Percentiles rank a stretch among this genome's conserved stretches.
Evolutionary conservation across 2,113 vertebrate genomes (phyloP).

Genomic region (Callaeas wilsoni): DNA sequence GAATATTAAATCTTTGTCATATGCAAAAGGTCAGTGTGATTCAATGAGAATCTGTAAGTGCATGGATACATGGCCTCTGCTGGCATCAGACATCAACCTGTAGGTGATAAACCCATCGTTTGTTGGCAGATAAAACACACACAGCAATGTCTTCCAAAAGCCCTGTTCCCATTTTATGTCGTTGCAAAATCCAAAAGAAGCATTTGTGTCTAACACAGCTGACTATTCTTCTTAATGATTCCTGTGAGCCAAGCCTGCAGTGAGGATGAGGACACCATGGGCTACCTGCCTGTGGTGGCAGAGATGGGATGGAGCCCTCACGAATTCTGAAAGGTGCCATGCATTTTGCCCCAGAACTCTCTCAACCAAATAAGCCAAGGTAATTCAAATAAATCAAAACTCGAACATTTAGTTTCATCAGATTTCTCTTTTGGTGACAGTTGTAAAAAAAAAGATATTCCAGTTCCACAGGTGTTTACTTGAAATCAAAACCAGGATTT

Average conservation of each 20-base stretch:
- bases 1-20: not conserved
- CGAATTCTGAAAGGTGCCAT: not conserved
- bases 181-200: not conserved
- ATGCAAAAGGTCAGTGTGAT: not conserved
- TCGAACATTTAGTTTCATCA: not conserved
- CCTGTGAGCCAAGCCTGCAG: not conserved
- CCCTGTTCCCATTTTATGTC: not conserved
- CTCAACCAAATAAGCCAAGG: not conserved
- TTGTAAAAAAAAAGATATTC: not conserved
- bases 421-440: not conserved
- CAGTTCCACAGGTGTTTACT: not conserved
- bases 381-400: not conserved
- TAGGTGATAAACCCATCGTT: not conserved
- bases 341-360: not conserved
- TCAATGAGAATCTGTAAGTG: not conserved
- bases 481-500: not conserved
- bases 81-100: not conserved
- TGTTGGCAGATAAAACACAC: not conserved
- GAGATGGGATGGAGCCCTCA: not conserved
- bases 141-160: not conserved
- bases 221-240: not conserved
- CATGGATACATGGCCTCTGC: not conserved
- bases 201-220: not conserved
- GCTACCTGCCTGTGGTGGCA: too few relatives aligned
- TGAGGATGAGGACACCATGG: not conserved